Evolutionary conservation across 1,140 invertebrate genomes (phyloP), one percentile per base, ranked within the genome.

Genomic region (Helicoverpa zea): DNA sequence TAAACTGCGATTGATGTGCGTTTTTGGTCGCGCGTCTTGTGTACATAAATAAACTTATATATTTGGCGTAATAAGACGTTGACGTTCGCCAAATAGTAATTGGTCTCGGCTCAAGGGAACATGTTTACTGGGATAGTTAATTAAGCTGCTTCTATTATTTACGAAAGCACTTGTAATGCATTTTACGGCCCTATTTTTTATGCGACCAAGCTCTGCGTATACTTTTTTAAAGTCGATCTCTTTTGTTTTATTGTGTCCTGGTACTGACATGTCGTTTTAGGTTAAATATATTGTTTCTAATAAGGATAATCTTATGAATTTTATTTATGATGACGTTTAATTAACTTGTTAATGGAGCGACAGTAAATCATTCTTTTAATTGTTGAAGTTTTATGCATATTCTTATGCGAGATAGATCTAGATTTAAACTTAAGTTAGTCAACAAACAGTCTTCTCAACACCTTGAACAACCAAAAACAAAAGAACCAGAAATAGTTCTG

Each of bases 21-120:
- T 73, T 73, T 58, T 73, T 73, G 59, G 74, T 63, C 74, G 74
- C 63, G 72, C 63, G 61, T 92, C 91, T 91, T 91, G 84, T 82
- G 76, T 81, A 85, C 88, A 80, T 83, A 93, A 93, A 92, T 94
- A 92, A 86, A 72, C 79, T 59, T 66, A 77, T 77, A 77, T 64
- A 77, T 77, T 77, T 52, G 49, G 51, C 29, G 74, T 76, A 76
- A 76, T 77, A 77, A 77, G 59, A 47, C 75, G 75, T n/a, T 77
- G 75, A 77, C 49, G 59, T 54, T 77, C 61, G 61, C 75, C 75
- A 64, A 77, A 77, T 77, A 77, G 75, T 77, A 77, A 77, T 77
- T 64, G 59, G 47, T 52, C 49, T 54, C 59, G n/a, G 29, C 35
- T 63, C 58, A 61, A 63, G 74, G 59, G 18, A 64, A 23, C 61